Conservation (phyloP, 2,113 vertebrate species). For the Tympanuchus pallidicinctus region DNA sequence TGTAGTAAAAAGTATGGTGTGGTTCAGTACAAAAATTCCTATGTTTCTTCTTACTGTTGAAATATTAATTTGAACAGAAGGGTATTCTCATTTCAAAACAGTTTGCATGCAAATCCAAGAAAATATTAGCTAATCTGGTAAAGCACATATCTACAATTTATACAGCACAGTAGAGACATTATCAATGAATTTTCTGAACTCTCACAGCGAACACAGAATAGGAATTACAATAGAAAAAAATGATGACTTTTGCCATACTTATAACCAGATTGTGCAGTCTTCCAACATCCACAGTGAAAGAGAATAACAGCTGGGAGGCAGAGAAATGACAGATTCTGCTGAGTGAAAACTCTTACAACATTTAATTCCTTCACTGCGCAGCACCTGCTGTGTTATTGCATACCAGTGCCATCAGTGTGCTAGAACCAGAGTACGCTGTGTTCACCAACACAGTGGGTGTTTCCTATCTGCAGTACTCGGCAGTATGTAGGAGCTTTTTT, state of each 20-base stretch:
- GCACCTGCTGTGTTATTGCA: not conserved
- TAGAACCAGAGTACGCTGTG: not conserved
- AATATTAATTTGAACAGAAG: not conserved
- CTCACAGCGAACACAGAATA: not conserved
- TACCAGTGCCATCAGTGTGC: not conserved
- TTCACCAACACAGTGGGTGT: not conserved
- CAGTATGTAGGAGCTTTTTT: not conserved
- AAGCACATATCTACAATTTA: not conserved
- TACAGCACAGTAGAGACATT: not conserved
- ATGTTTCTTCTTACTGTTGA: not conserved
- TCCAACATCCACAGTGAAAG: not conserved
- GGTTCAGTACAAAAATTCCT: not conserved
- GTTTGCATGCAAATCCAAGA: conserved; percentile 1
- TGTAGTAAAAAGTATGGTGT: not conserved
- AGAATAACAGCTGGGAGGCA: not conserved
- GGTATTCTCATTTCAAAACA: not conserved
- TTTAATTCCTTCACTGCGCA: not conserved
- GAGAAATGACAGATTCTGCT: not conserved
- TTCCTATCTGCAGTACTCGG: not conserved
- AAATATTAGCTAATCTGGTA: not conserved
- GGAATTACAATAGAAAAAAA: not conserved
- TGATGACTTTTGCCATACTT: not conserved
- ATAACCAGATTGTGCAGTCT: not conserved
- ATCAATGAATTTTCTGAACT: not conserved
- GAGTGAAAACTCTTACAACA: not conserved